phyloP scores from a whole-genome alignment of 2,113 vertebrate genomes.

The Campylorhamphus procurvoides region DNA sequence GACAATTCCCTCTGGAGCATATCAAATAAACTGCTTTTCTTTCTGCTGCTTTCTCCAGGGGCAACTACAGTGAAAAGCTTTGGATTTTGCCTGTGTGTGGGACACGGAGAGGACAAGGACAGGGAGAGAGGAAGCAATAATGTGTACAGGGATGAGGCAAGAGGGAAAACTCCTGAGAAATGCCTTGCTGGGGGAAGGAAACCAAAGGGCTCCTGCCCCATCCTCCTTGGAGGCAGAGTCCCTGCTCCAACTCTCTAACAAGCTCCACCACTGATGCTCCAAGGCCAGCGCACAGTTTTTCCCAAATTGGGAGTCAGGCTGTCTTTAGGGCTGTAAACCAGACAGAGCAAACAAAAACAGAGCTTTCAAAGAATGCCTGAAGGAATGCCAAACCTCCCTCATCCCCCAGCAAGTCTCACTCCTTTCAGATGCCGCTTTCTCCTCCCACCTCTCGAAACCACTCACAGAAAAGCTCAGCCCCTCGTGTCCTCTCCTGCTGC shows the following conservation, averaged over 20 bases:
- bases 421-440: neutral
- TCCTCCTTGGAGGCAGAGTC: neutral
- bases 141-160: neutral
- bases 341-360: constrained; percentile 60
- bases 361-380: constrained; percentile 34
- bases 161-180: neutral
- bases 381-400: constrained; percentile 36
- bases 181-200: neutral
- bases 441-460: neutral
- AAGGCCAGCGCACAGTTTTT: neutral
- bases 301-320: constrained; percentile 52
- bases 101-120: neutral
- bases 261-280: neutral
- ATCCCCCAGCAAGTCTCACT: neutral
- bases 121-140: neutral
- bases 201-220: neutral
- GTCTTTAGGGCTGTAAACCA: constrained; percentile 40
- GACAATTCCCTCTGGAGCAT: constrained; percentile 16
- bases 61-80: neutral
- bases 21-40: neutral
- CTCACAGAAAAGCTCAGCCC: neutral
- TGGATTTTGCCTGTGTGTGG: neutral
- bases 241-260: neutral
- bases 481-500: neutral
- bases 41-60: neutral